Evolutionary conservation across 2,113 vertebrate species (phyloP).

Genomic region (Passer domesticus): DNA sequence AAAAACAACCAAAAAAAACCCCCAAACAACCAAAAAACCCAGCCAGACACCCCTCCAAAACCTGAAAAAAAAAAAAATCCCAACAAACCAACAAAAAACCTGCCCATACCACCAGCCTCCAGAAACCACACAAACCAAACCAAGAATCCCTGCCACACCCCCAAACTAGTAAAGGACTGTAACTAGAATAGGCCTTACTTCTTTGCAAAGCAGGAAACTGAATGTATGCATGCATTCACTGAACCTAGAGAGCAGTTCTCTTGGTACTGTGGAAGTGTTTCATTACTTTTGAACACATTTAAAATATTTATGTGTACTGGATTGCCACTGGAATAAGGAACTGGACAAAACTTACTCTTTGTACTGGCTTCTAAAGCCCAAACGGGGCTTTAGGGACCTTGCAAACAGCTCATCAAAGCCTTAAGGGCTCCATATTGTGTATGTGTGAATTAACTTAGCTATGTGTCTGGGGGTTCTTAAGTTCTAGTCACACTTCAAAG

Average conservation of each 20-base stretch:
- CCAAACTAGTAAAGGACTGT: neutral
- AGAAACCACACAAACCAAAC: neutral
- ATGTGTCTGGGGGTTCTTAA: neutral
- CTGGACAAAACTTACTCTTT: neutral
- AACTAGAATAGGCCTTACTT: neutral
- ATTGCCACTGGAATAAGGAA: neutral
- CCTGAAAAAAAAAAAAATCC: neutral
- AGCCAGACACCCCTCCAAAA: neutral
- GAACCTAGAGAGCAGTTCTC: neutral
- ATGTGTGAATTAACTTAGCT: neutral
- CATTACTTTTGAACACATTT: neutral
- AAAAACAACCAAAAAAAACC: neutral
- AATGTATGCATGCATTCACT: neutral
- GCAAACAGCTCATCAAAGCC: neutral
- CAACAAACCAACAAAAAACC: neutral
- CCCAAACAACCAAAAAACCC: neutral
- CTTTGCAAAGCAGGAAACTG: neutral
- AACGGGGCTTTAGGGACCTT: neutral
- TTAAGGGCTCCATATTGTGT: neutral
- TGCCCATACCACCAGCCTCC: neutral
- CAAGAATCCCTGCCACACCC: neutral
- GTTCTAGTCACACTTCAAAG: neutral
- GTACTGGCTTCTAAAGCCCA: neutral
- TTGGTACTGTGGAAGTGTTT: neutral
- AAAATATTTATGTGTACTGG: neutral